Percentiles rank a stretch among this genome's conserved stretches.
These are phyloP conservation scores for Diogma glabrata DNA, from an alignment of 2,888 invertebrate species.

Conservation along the genomic window DNA sequence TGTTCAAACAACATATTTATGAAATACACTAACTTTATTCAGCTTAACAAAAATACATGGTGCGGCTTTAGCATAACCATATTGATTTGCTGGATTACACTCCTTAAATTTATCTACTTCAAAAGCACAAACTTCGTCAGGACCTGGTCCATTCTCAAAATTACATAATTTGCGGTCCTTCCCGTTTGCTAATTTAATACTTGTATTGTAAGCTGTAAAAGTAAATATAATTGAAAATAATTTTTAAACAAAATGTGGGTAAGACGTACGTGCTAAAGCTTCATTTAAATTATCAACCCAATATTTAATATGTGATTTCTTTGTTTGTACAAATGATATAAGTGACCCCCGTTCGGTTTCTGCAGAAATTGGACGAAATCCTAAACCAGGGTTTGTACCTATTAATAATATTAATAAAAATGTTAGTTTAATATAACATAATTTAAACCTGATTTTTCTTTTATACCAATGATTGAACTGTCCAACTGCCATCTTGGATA, in stretches of 20 bases:
- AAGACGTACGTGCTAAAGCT: conserved; percentile 46
- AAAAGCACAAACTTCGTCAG: conserved; percentile 44
- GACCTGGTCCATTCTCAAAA: conserved; percentile 36
- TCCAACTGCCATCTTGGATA: conserved; percentile 65
- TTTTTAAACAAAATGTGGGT: background rate
- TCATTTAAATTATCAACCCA: conserved; percentile 44
- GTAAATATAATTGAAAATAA: background rate
- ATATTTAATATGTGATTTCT: conserved; percentile 38
- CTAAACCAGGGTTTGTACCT: conserved; percentile 48
- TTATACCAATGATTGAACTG: conserved; percentile 61
- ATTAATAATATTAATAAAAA: background rate
- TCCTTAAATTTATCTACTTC: conserved; percentile 36
- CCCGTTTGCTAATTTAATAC: conserved; percentile 33
- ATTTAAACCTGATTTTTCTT: too few relatives aligned
- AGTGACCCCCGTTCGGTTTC: conserved; percentile 46
- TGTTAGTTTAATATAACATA: background rate
- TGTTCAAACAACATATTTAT: background rate
- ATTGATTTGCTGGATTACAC: conserved; percentile 42
- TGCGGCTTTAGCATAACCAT: conserved; percentile 58
- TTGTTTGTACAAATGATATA: conserved; percentile 45
- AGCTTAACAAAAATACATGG: conserved; percentile 80
- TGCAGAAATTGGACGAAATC: conserved; percentile 48
- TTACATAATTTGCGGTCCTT: conserved; percentile 43
- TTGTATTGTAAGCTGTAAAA: conserved; percentile 34
- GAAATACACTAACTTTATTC: conserved; percentile 50